A percentile compares a stretch with the other conserved stretches of the same genome.
Conservation (phyloP, 2,888 invertebrate genomes). For the Nephrotoma appendiculata region DNA sequence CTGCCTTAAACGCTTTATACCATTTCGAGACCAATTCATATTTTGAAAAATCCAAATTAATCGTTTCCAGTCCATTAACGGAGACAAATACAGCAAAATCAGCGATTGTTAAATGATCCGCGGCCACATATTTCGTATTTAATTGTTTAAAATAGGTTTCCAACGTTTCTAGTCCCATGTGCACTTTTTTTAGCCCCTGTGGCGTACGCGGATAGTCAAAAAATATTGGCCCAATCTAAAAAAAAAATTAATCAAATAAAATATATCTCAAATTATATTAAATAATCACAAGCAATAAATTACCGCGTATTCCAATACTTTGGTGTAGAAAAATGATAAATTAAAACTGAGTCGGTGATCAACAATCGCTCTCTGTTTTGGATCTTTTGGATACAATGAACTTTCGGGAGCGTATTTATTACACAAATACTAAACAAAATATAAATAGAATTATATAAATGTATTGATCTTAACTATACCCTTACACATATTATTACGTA, state of each 20-base stretch:
- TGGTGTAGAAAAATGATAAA: conserved; percentile 56
- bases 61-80: conserved; percentile 58
- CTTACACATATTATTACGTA: not conserved
- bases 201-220: conserved; percentile 58
- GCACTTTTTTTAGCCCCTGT: conserved; percentile 48
- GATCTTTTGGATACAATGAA: conserved; percentile 54
- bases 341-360: conserved; percentile 71
- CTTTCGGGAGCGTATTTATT: conserved; percentile 56
- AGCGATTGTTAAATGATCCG: conserved; percentile 55
- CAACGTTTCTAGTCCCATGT: conserved; percentile 48
- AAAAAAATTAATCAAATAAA: conserved; percentile 7
- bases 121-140: conserved; percentile 49
- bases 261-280: not conserved
- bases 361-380: conserved; percentile 53
- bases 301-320: conserved; percentile 50
- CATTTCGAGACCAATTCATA: conserved; percentile 47
- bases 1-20: conserved; percentile 54
- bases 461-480: not conserved
- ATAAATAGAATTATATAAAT: not conserved
- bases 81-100: conserved; percentile 58
- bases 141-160: conserved; percentile 48
- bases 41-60: conserved; percentile 37
- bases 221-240: conserved; percentile 60
- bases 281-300: conserved; percentile 19
- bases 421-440: conserved; percentile 48